These are phyloP conservation scores for Oreohelix idahoensis DNA, from an alignment of 1,140 invertebrate genomes.

Conservation along the genomic window DNA sequence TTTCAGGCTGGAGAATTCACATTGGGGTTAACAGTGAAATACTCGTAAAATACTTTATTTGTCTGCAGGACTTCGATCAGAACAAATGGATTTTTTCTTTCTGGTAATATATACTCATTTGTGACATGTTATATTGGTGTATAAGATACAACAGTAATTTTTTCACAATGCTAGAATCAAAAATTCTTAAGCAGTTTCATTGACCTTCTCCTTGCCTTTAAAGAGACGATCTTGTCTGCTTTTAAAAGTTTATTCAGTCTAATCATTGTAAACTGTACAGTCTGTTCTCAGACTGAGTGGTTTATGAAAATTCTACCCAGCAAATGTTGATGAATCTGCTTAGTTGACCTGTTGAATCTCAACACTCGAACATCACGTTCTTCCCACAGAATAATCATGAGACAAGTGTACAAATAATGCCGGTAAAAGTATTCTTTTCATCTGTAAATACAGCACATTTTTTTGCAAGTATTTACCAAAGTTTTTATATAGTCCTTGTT, in stretches of 20 bases:
- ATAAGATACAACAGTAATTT: too few relatives aligned
- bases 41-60: too few relatives aligned
- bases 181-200: too few relatives aligned
- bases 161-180: too few relatives aligned
- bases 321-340: slow-evolving; percentile 32
- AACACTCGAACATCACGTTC: slow-evolving; percentile 32
- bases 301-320: neutral
- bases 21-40: too few relatives aligned
- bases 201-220: neutral
- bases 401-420: slow-evolving; percentile 26
- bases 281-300: neutral
- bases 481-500: slow-evolving; percentile 11
- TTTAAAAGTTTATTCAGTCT: too few relatives aligned
- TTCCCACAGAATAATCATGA: slow-evolving; percentile 29
- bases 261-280: too few relatives aligned
- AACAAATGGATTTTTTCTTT: too few relatives aligned
- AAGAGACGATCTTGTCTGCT: neutral
- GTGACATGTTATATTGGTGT: too few relatives aligned
- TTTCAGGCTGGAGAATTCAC: too few relatives aligned
- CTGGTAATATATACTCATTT: too few relatives aligned
- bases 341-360: slow-evolving; percentile 38
- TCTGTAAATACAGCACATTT: slow-evolving; percentile 20
- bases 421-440: slow-evolving; percentile 38
- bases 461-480: slow-evolving; percentile 24
- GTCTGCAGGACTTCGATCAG: too few relatives aligned